Percentiles rank a stretch among this genome's conserved stretches.
Conservation (phyloP, 2,113 vertebrate genomes). For the Recurvirostra avosetta region DNA sequence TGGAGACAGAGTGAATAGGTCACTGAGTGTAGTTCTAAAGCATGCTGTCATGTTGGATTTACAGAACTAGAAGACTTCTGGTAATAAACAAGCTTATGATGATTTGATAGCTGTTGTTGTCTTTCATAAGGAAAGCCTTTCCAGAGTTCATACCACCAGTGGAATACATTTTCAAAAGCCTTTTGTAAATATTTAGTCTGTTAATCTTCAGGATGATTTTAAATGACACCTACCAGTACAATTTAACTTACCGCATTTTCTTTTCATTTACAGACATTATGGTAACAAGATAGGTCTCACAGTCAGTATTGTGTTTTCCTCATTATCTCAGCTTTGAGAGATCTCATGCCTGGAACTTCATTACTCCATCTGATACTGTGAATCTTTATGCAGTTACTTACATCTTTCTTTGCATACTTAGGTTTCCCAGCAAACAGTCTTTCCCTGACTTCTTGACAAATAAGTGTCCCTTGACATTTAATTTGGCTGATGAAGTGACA, state of each 20-base stretch:
- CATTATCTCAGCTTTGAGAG: conserved; percentile 21
- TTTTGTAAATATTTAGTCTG: background rate
- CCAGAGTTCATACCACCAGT: background rate
- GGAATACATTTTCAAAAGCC: background rate
- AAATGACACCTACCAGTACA: background rate
- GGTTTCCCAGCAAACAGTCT: background rate
- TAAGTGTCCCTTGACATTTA: background rate
- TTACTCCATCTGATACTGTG: background rate
- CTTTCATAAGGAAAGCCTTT: background rate
- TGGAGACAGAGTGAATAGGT: conserved; percentile 14
- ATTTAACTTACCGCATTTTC: background rate
- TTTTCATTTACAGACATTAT: background rate
- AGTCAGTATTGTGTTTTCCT: background rate
- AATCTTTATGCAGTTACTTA: background rate
- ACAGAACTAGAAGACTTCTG: background rate
- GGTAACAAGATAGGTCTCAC: background rate
- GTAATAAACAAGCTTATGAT: conserved; percentile 20
- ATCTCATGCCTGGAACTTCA: background rate
- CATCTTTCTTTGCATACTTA: background rate
- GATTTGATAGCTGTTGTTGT: conserved; percentile 9
- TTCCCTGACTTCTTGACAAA: background rate
- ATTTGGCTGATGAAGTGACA: background rate
- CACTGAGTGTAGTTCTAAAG: conserved; percentile 26
- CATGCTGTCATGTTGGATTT: conserved; percentile 34
- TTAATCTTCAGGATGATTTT: conserved; percentile 5